Evolutionary conservation across 2,888 invertebrate species (phyloP).

Genomic region (Diabrotica balteata): DNA sequence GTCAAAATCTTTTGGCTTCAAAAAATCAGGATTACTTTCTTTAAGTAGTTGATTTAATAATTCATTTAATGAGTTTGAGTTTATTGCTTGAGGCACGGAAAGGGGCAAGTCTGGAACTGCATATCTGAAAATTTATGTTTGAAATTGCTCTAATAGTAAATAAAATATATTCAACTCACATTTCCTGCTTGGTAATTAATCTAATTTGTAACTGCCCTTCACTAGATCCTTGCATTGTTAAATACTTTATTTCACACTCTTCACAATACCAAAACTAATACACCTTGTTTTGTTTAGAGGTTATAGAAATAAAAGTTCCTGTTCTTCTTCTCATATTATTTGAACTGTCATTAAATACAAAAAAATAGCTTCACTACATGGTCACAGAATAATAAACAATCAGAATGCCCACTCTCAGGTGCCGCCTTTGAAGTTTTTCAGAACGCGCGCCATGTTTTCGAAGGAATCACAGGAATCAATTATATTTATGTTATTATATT

Average conservation of each 20-base stretch:
- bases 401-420: no score
- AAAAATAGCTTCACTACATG: no score
- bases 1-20: slow-evolving; percentile 76
- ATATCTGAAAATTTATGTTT: slow-evolving; percentile 68
- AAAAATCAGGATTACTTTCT: slow-evolving; percentile 62
- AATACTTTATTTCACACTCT: background rate
- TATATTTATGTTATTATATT: no score
- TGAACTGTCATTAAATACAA: no score
- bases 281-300: slow-evolving; percentile 1
- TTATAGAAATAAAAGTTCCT: background rate
- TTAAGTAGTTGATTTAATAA: slow-evolving; percentile 81
- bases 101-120: slow-evolving; percentile 86
- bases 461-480: no score
- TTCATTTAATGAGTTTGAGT: slow-evolving; percentile 74
- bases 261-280: background rate
- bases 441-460: no score
- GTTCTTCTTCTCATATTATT: no score
- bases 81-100: slow-evolving; percentile 78
- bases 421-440: no score
- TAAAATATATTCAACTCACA: slow-evolving; percentile 65
- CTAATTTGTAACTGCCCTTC: slow-evolving; percentile 78
- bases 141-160: slow-evolving; percentile 11
- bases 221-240: slow-evolving; percentile 45
- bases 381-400: no score
- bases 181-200: slow-evolving; percentile 80